These are phyloP conservation scores for Keiferia lycopersicella DNA, from an alignment of 2,888 invertebrate species.

Conservation along the genomic window DNA sequence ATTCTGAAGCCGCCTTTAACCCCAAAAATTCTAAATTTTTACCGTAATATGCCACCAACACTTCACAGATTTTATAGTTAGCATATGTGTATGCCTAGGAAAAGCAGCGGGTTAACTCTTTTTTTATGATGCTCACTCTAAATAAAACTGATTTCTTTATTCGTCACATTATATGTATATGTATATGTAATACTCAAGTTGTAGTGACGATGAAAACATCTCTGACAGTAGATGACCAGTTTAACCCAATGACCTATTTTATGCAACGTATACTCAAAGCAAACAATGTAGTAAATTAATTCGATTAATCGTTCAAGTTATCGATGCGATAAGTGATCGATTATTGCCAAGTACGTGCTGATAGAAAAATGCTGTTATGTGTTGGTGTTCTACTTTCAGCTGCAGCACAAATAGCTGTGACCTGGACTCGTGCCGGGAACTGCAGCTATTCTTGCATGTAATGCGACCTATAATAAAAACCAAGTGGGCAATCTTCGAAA, in stretches of 20 bases:
- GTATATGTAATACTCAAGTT: no score
- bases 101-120: no score
- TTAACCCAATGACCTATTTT: not conserved
- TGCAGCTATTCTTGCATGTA: slow-evolving; percentile 28
- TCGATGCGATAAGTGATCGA: slow-evolving; percentile 16
- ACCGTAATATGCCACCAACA: no score
- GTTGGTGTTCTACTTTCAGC: not conserved
- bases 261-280: slow-evolving; percentile 1
- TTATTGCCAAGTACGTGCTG: slow-evolving; percentile 6
- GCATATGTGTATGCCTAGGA: no score
- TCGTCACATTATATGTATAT: no score
- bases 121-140: no score
- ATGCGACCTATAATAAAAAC: slow-evolving; percentile 13
- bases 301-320: slow-evolving; percentile 4
- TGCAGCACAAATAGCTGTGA: not conserved
- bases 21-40: no score
- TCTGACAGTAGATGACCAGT: not conserved
- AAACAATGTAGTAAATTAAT: slow-evolving; percentile 10
- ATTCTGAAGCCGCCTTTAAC: no score
- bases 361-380: not conserved
- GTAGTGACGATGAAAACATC: not conserved
- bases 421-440: slow-evolving; percentile 37
- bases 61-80: no score
- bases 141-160: no score
- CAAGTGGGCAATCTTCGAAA: not conserved